Conservation (phyloP, 2,888 invertebrate genomes). For the Tenthredo mesomela region DNA sequence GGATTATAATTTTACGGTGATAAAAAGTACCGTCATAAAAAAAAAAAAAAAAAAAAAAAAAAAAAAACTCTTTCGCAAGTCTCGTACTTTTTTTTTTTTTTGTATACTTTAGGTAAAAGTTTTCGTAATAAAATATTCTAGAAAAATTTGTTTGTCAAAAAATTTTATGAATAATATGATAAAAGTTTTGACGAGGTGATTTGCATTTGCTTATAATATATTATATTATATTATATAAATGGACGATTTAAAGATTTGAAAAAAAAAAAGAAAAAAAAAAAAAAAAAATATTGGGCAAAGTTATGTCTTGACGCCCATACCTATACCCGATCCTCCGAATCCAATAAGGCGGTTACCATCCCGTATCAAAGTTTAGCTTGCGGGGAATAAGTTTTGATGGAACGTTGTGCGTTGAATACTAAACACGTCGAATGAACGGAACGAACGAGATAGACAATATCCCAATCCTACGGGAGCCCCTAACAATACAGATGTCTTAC, state of each 20-base stretch:
- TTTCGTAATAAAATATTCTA: neutral
- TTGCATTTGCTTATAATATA: neutral
- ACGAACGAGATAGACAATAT: slow-evolving; percentile 53
- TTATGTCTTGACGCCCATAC: neutral
- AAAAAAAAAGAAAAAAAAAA: neutral
- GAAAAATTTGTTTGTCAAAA: neutral
- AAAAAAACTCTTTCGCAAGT: too few species aligned
- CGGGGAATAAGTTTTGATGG: slow-evolving; percentile 72
- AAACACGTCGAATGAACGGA: slow-evolving; percentile 60
- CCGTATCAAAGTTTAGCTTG: slow-evolving; percentile 67
- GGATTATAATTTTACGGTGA: neutral
- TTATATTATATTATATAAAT: neutral
- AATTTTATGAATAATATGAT: too few species aligned
- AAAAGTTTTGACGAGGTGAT: slow-evolving; percentile 7
- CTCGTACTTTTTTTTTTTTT: too few species aligned
- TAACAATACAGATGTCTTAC: slow-evolving; percentile 52
- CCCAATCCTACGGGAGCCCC: slow-evolving; percentile 52
- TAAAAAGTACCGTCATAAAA: neutral
- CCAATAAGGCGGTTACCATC: slow-evolving; percentile 68
- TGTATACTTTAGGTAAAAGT: neutral
- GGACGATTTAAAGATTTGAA: neutral
- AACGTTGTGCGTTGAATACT: slow-evolving; percentile 70
- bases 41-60: too few species aligned
- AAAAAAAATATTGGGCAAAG: neutral
- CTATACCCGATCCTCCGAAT: slow-evolving; percentile 56